Percentiles rank a stretch among this genome's conserved stretches.
Evolutionary conservation across 1,140 invertebrate species (phyloP).

Genomic region (Formica exsecta): DNA sequence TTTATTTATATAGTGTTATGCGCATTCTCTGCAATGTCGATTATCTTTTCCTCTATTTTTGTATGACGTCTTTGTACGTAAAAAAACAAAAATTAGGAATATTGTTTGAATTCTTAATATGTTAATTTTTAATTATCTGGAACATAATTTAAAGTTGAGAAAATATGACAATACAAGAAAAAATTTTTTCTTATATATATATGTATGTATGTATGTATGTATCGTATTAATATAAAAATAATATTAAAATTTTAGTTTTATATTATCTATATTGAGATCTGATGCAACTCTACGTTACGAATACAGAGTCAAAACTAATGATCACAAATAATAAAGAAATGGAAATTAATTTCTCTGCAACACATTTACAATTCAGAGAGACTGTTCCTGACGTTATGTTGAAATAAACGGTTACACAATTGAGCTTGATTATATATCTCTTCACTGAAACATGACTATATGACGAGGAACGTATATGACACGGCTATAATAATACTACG

Average conservation of each 20-base stretch:
- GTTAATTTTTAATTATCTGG: not conserved
- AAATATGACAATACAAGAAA: not conserved
- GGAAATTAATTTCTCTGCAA: conserved; percentile 3
- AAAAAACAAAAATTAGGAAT: not conserved
- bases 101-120: not conserved
- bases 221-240: too few species aligned
- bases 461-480: not conserved
- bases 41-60: not conserved
- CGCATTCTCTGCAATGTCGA: not conserved
- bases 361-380: conserved; percentile 4
- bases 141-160: not conserved
- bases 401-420: conserved; percentile 28
- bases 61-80: not conserved
- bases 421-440: conserved; percentile 19
- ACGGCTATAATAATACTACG: conserved; percentile 7
- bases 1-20: not conserved
- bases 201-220: too few species aligned
- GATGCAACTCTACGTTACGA: not conserved
- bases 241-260: not conserved
- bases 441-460: not conserved
- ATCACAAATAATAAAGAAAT: not conserved
- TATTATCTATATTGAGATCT: not conserved
- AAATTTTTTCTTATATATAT: too few species aligned
- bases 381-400: not conserved
- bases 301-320: not conserved